A percentile compares a stretch with the other conserved stretches of the same genome.
phyloP scores from a whole-genome alignment of 1,140 invertebrate species.

The Pectinophora gossypiella region DNA sequence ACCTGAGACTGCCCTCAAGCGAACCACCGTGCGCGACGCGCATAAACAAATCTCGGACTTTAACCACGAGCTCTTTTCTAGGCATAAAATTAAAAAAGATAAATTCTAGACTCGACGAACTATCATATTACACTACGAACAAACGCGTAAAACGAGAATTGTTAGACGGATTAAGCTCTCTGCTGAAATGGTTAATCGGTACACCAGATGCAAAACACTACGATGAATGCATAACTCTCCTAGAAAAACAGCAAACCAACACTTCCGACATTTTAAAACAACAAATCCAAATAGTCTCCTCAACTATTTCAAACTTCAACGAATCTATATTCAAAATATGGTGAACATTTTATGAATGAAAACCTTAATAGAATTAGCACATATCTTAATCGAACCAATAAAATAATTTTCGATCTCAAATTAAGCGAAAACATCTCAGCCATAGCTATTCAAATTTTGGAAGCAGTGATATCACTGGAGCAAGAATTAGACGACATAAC shows the following conservation, averaged over 20 bases:
- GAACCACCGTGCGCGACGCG: no score
- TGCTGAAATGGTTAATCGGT: conserved; percentile 47
- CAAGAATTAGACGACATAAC: no score
- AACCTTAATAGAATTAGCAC: background rate
- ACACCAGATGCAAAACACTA: background rate
- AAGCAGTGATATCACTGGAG: no score
- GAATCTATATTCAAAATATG: background rate
- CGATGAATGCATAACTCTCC: background rate
- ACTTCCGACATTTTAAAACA: background rate
- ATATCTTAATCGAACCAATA: no score
- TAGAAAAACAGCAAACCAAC: background rate
- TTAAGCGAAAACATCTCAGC: no score
- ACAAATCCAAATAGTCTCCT: background rate
- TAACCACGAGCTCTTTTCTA: background rate
- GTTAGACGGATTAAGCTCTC: conserved; percentile 33
- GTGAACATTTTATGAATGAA: background rate
- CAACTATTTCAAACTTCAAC: background rate
- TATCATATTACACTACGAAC: no score
- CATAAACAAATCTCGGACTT: no score
- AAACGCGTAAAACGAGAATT: conserved; percentile 20
- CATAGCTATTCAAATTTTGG: no score
- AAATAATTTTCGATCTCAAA: no score
- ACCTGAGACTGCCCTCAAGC: no score
- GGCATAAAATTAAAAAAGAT: no score
- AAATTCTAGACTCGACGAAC: no score